Evolutionary conservation across 2,113 vertebrate species (phyloP), one percentile per base, ranked within the genome.

Genomic region (Dipodomys stephensi): DNA sequence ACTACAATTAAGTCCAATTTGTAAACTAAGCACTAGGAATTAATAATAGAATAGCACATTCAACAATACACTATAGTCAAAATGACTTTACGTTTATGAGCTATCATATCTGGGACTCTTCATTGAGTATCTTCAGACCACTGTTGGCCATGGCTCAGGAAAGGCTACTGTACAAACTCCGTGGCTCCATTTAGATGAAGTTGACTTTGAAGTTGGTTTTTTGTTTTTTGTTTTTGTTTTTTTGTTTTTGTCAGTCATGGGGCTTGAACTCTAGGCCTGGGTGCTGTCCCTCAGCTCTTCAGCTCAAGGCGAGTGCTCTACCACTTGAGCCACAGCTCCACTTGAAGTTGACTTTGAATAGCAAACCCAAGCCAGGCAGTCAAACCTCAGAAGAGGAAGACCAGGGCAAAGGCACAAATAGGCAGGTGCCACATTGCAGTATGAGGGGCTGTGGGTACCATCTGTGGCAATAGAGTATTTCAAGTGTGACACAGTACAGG

Each of bases 371-470:
- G 3, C 6, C 2, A 88, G 71, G 28, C 2, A 57, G 49, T 4
- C 35, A 16, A 83, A 46, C 23, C 65, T 16, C 65, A 62, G 20
- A 82, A 49, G 15, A 83, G 4, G 15, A 46, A 46, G 67, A 7
- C 1, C 0, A 0, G 2, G 27, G n/a, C 2, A 9, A 27, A 20
- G 1, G n/a, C 60, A 16, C 0, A 53, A 65, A 4, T 9, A 1
- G 57, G 83, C 65, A 22, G 39, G 35, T 65, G 60, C 60, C 44
- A 25, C 0, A 0, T 0, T 12, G 46, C 19, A 32, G 30, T 27
- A 1, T 2, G 11, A 16, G 12, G 16, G 25, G 28, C 20, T 3
- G 10, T 65, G 18, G 60, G 62, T 0, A 20, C 30, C 4, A 0
- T 13, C 30, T 27, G 20, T 0, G 2, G 25, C 64, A 28, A 11